A percentile compares a stretch with the other conserved stretches of the same genome.
phyloP scores from a whole-genome alignment of 2,888 invertebrate species.

The Lissocephala sabroskyi region DNA sequence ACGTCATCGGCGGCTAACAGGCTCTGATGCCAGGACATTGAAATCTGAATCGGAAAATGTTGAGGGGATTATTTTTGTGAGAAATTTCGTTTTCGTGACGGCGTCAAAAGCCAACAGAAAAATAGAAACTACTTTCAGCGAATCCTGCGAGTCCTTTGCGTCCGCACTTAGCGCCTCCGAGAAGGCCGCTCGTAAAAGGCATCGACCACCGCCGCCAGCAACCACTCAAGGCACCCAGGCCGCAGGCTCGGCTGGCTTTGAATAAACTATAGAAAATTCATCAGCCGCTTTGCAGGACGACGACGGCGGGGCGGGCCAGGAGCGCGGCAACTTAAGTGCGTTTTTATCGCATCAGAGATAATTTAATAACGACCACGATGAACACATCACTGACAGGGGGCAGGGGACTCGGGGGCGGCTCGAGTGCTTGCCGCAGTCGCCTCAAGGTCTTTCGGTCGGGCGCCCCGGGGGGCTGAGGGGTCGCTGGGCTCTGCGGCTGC shows the following conservation, averaged over 20 bases:
- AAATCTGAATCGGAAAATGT: too few species aligned
- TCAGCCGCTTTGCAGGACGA: slow-evolving; percentile 59
- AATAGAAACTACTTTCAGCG: slow-evolving; percentile 4
- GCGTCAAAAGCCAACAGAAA: slow-evolving; percentile 35
- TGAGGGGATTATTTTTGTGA: too few species aligned
- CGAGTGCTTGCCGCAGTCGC: slow-evolving; percentile 21
- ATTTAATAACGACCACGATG: slow-evolving; percentile 59
- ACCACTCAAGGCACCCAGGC: slow-evolving; percentile 33
- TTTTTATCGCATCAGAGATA: slow-evolving; percentile 69
- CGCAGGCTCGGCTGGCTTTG: slow-evolving; percentile 56
- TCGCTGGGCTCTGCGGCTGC: too few species aligned
- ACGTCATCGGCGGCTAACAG: too few species aligned
- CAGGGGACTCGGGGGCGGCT: slow-evolving; percentile 21
- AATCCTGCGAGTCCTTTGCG: slow-evolving; percentile 29
- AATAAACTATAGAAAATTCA: slow-evolving; percentile 62
- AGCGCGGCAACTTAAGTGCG: slow-evolving; percentile 55
- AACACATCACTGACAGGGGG: slow-evolving; percentile 19
- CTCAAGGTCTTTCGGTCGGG: too few species aligned
- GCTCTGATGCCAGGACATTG: too few species aligned
- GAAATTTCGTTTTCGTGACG: slow-evolving; percentile 47
- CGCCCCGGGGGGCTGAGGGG: too few species aligned
- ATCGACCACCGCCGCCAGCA: neutral
- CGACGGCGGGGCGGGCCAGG: neutral
- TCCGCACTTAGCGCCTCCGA: neutral
- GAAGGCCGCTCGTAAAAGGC: too few species aligned